A percentile compares a stretch with the other conserved stretches of the same genome.
These are phyloP conservation scores for Trichopoda pennipes DNA, from an alignment of 2,888 invertebrate species.

Conservation along the genomic window DNA sequence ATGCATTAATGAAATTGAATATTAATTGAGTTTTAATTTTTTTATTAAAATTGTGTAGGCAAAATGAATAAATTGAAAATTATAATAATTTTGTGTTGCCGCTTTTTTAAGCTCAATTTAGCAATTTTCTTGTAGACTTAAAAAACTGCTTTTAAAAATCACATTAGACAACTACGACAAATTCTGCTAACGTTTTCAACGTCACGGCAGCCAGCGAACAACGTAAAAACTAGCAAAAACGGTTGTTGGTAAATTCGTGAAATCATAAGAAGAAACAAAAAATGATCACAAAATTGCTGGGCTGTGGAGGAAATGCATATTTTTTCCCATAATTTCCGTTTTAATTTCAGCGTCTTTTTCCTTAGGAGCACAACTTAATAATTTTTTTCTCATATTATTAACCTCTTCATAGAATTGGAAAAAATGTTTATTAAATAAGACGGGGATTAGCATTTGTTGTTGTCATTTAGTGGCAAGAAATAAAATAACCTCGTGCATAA, in stretches of 20 bases:
- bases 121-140: not conserved
- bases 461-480: not conserved
- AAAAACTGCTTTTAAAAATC: not conserved
- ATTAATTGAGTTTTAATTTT: constrained; percentile 10
- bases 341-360: not conserved
- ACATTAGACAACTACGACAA: not conserved
- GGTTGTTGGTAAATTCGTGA: constrained; percentile 20
- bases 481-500: not conserved
- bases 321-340: constrained; percentile 25
- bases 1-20: constrained; percentile 17
- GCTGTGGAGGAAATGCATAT: not conserved
- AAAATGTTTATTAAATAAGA: not conserved
- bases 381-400: constrained; percentile 45
- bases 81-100: not conserved
- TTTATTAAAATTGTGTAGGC: not conserved
- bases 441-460: not conserved
- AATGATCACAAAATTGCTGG: not conserved
- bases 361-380: not conserved
- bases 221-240: not conserved
- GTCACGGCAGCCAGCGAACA: not conserved
- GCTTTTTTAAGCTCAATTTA: not conserved
- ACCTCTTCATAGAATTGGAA: constrained; percentile 12
- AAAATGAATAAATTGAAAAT: not conserved
- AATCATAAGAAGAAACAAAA: constrained; percentile 17
- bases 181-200: not conserved